Base-by-base conservation (phyloP, 1,140 invertebrate genomes). In the Tetraneura akinire region DNA sequence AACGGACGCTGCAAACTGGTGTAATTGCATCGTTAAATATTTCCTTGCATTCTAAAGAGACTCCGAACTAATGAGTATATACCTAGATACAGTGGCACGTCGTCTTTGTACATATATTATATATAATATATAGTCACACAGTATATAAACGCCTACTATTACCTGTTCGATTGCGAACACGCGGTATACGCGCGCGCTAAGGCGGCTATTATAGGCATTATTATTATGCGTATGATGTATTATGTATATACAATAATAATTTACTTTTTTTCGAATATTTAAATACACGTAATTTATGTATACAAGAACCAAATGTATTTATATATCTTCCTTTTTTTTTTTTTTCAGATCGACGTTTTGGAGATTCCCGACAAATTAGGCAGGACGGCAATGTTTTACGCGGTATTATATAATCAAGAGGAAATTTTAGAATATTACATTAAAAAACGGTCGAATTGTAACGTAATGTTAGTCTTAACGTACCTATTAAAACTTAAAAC, bases 1-100 rank as follows among this genome's bases (percentile, higher is more conserved):
- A 71, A 71, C 68, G 26, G 47, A 51, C 29, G 47, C 68, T 51
- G 47, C 68, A 71, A 51, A 71, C 68, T 71, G 68, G 68, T 51
- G 68, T 71, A 71, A 71, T 71, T 71, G 68, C 47, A 71, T 71
- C 68, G 68, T 71, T 71, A 71, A 71, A 45, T 51, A 51, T 71
- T 71, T 49, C 47, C 23, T 10, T 71, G 68, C 47, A 71, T 71
- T 71, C 68, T 71, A 51, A 71, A 71, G 68, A 51, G 68, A 51
- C 68, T 71, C 68, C 68, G n/a, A 51, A 71, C 11, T 71, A 71
- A 71, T 71, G 47, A 71, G 47, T 51, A 23, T 29, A 32, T 13
- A 16, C 21, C 14, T 51, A 29, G 68, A 23, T 49, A 47, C n/a
- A 49, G 42, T 49, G 45, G 66, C 68, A 49, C 51, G 68, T 51